A percentile compares a stretch with the other conserved stretches of the same genome.
Evolutionary conservation across 2,888 invertebrate genomes (phyloP).

Genomic region (Tipula helvola): DNA sequence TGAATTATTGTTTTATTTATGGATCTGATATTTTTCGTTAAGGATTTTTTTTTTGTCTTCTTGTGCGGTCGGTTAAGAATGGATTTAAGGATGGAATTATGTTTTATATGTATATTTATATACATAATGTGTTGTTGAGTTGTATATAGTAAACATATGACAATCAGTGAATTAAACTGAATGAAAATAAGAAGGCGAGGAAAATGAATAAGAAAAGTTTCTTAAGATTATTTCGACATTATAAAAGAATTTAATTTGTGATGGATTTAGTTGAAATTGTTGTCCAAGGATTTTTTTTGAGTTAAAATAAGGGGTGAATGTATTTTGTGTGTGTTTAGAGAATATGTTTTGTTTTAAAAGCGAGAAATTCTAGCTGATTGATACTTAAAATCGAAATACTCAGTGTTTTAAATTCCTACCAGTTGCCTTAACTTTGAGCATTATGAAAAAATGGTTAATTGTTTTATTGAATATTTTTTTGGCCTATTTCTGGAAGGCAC

Average conservation of each 20-base stretch:
- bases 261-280: background rate
- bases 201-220: background rate
- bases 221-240: background rate
- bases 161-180: background rate
- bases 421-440: too few species aligned
- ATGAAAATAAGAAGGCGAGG: background rate
- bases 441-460: too few species aligned
- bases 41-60: background rate
- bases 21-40: background rate
- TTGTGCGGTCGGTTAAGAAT: background rate
- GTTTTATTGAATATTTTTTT: too few species aligned
- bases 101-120: background rate
- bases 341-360: too few species aligned
- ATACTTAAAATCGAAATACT: too few species aligned
- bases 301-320: background rate
- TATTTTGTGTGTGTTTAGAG: background rate
- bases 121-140: background rate
- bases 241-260: background rate
- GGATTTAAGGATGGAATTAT: background rate
- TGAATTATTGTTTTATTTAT: background rate
- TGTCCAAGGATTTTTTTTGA: background rate
- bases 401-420: too few species aligned
- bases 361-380: too few species aligned
- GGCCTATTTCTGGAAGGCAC: too few species aligned
- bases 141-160: background rate